Conservation (phyloP, 64 coral and sea anemone genomes). For the Porites australiensis region DNA sequence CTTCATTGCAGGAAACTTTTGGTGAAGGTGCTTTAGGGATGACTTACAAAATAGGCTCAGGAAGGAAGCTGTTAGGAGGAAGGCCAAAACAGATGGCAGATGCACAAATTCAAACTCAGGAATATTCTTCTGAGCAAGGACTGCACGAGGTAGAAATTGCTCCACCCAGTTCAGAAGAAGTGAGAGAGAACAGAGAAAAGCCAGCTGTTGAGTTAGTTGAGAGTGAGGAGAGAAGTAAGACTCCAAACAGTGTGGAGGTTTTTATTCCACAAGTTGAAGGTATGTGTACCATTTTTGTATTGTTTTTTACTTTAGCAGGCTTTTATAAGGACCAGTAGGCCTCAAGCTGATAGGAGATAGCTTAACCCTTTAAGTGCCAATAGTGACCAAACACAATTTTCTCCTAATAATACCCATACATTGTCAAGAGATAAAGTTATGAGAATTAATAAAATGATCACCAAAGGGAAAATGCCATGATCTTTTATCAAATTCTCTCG, state of each 20-base stretch:
- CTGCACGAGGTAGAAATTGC: not conserved
- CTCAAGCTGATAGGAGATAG: no score
- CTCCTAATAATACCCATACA: no score
- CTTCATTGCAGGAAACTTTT: not conserved
- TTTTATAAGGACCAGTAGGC: not conserved
- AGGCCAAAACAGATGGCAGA: not conserved
- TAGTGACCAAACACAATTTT: no score
- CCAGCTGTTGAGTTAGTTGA: conserved; percentile 16
- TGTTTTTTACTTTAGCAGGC: not conserved
- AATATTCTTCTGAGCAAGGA: not conserved
- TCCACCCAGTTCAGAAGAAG: not conserved
- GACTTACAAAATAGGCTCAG: conserved; percentile 20
- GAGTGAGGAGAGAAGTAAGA: conserved; percentile 54
- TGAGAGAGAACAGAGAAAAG: not conserved
- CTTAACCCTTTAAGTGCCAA: no score
- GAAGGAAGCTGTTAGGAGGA: not conserved
- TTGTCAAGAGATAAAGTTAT: no score
- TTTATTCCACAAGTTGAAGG: conserved; percentile 81
- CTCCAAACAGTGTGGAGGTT: conserved; percentile 84
- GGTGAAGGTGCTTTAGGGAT: not conserved
- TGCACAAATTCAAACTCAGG: conserved; percentile 36
- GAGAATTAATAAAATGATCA: no score
- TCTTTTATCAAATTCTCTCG: no score
- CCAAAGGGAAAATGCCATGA: no score
- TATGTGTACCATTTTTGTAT: not conserved